These are phyloP conservation scores for Archilochus colubris DNA, from an alignment of 2,113 vertebrate genomes.

Conservation along the genomic window DNA sequence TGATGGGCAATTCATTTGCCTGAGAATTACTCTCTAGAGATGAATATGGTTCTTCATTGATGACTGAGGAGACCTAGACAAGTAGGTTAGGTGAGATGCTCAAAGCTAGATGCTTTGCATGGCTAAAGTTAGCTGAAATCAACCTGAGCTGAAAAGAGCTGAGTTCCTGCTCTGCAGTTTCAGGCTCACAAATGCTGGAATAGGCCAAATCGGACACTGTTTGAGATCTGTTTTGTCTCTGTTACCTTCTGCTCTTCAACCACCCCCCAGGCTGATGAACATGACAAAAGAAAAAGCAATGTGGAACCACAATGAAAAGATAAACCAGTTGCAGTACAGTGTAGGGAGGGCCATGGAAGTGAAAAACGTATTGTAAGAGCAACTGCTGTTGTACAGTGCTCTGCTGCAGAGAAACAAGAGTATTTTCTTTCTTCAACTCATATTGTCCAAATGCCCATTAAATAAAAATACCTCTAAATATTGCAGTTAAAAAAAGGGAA, in stretches of 20 bases:
- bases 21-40: constrained; percentile 49
- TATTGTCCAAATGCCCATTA: neutral
- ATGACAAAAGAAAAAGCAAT: neutral
- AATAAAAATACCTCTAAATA: neutral
- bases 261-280: neutral
- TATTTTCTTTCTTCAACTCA: neutral
- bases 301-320: neutral
- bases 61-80: constrained; percentile 31
- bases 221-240: neutral
- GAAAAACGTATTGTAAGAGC: neutral
- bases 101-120: neutral
- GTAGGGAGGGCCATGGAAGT: neutral
- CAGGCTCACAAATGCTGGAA: neutral
- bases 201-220: neutral
- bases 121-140: neutral
- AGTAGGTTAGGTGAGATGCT: constrained; percentile 35
- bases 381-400: neutral
- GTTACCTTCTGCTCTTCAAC: neutral
- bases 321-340: neutral
- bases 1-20: constrained; percentile 40
- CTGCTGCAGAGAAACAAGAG: neutral
- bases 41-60: neutral
- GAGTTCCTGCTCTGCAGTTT: neutral
- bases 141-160: neutral
- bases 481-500: neutral